These are phyloP conservation scores for Aegotheles bennettii DNA, from an alignment of 2,113 vertebrate species.

Conservation along the genomic window DNA sequence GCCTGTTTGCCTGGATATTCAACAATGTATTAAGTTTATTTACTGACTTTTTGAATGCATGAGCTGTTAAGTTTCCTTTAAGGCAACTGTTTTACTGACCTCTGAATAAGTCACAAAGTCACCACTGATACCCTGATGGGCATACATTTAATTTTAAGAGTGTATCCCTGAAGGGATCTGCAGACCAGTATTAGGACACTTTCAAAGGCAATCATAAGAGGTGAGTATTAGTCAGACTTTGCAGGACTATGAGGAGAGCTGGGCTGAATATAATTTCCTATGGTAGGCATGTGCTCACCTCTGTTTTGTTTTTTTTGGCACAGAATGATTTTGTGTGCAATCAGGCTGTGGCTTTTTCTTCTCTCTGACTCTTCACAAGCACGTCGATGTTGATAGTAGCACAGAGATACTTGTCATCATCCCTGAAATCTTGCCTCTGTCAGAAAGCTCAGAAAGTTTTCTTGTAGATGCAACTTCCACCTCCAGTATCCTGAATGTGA, in stretches of 20 bases:
- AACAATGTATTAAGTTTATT: neutral
- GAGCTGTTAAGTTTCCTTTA: neutral
- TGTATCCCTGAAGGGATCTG: neutral
- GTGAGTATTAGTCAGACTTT: neutral
- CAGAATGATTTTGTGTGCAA: neutral
- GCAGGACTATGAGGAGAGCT: neutral
- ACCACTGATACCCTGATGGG: neutral
- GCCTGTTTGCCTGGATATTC: neutral
- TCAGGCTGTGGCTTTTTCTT: neutral
- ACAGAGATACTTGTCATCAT: neutral
- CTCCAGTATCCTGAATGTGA: neutral
- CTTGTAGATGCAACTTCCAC: neutral
- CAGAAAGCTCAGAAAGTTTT: neutral
- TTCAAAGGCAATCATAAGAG: neutral
- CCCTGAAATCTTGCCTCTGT: neutral
- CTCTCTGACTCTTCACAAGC: neutral
- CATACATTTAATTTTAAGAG: neutral
- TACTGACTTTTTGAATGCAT: neutral
- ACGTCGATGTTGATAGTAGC: neutral
- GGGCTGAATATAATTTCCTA: neutral
- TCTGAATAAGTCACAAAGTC: neutral
- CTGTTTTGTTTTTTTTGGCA: neutral
- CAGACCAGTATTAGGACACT: neutral
- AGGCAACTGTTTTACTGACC: neutral
- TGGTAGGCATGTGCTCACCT: neutral